Conservation (phyloP, 2,797 vertebrate genomes). For the Linurgus olivaceus region DNA sequence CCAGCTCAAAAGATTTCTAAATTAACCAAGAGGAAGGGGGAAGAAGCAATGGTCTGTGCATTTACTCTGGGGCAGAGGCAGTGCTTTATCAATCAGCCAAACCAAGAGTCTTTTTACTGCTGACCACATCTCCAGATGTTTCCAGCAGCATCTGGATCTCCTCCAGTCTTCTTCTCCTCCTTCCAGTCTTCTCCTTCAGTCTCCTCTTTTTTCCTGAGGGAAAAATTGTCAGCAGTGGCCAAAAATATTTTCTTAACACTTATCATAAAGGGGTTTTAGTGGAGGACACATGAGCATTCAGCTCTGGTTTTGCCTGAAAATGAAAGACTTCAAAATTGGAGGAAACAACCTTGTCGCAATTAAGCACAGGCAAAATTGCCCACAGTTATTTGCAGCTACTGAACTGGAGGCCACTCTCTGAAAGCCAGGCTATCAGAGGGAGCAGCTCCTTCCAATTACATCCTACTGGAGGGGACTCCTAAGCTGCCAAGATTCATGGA, state of each 20-base stretch:
- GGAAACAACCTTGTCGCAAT: constrained; percentile 5
- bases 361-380: constrained; percentile 25
- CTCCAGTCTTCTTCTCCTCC: not conserved
- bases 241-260: not conserved
- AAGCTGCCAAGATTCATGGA: constrained; percentile 33
- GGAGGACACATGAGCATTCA: not conserved
- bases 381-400: constrained; percentile 32
- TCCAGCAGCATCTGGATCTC: not conserved
- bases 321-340: constrained; percentile 9
- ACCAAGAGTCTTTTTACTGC: not conserved
- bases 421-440: constrained; percentile 26
- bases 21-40: not conserved
- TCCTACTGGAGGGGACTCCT: constrained; percentile 41
- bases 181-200: not conserved
- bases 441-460: constrained; percentile 47
- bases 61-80: not conserved
- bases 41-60: not conserved
- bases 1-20: not conserved
- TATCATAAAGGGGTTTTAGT: not conserved
- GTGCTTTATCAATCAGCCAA: not conserved
- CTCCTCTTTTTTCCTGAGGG: not conserved
- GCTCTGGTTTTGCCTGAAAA: not conserved
- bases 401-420: constrained; percentile 36
- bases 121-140: not conserved
- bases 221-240: not conserved